Conservation (phyloP, 2,888 invertebrate species). For the Anthrax anthrax region DNA sequence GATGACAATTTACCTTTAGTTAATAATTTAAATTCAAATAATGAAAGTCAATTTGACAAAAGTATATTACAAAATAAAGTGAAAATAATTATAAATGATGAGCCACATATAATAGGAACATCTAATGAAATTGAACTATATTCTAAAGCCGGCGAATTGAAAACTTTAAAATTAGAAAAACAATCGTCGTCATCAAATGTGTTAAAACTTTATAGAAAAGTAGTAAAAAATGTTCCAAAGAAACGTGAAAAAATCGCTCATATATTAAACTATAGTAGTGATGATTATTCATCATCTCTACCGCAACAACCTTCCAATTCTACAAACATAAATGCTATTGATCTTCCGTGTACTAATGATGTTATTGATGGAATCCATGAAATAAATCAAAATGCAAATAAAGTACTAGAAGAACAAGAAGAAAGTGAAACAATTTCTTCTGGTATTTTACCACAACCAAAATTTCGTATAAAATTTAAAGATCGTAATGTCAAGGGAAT, state of each 20-base stretch:
- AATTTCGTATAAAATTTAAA: not conserved
- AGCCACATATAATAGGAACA: constrained; percentile 3
- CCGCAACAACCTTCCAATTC: no score
- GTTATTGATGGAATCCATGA: not conserved
- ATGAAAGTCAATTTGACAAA: not conserved
- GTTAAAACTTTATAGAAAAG: not conserved
- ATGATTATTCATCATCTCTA: not conserved
- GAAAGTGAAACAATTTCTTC: not conserved
- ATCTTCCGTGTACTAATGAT: no score
- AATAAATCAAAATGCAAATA: not conserved
- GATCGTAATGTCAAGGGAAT: not conserved
- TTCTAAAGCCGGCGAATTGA: not conserved
- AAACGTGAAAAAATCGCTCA: constrained; percentile 4
- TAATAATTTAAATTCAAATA: not conserved
- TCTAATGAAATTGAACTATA: constrained; percentile 7
- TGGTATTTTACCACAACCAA: not conserved
- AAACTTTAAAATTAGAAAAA: not conserved
- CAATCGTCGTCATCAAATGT: not conserved
- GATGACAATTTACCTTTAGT: not conserved
- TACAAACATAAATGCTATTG: no score
- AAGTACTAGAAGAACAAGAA: not conserved
- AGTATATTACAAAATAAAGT: constrained; percentile 1
- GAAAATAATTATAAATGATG: constrained; percentile 8
- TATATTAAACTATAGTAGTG: not conserved
- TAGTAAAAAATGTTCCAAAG: constrained; percentile 4